phyloP scores from a whole-genome alignment of 2,797 vertebrate genomes.

The Thamnophis elegans region DNA sequence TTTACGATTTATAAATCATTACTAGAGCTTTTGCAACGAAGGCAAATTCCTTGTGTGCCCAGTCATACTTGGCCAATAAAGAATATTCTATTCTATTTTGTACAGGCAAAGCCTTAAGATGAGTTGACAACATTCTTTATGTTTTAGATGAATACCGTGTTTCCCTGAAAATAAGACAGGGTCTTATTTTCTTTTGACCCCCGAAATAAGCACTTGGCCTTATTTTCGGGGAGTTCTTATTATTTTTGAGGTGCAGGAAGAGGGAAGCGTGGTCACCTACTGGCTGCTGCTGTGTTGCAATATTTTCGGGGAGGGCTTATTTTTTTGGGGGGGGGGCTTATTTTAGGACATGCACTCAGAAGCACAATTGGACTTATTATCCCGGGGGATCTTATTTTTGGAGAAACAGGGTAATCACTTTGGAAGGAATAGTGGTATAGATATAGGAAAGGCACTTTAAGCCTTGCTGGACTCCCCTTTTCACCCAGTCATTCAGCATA shows the following conservation, averaged over 20 bases:
- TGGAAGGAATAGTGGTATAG: not conserved
- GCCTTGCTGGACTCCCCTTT: not conserved
- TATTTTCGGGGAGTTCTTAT: too few species aligned
- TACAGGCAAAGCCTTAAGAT: not conserved
- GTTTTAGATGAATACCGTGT: not conserved
- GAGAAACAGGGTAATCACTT: not conserved
- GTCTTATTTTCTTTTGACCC: too few species aligned
- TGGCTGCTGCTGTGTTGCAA: too few species aligned
- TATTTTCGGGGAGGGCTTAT: too few species aligned
- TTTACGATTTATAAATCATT: not conserved
- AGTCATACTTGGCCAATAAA: not conserved
- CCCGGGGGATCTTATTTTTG: too few species aligned
- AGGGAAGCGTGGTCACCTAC: too few species aligned
- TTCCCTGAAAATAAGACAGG: too few species aligned
- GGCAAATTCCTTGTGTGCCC: not conserved
- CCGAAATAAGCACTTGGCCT: too few species aligned
- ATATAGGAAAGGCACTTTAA: not conserved
- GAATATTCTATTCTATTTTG: not conserved
- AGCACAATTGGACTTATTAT: too few species aligned
- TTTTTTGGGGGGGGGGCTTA: too few species aligned
- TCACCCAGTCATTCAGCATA: not conserved
- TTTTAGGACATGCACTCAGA: too few species aligned
- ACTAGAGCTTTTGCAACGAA: not conserved
- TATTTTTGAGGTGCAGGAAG: too few species aligned
- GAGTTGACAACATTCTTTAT: not conserved